Base-by-base conservation (phyloP, 2,113 vertebrate species). In the Pollimyrus isidori region DNA sequence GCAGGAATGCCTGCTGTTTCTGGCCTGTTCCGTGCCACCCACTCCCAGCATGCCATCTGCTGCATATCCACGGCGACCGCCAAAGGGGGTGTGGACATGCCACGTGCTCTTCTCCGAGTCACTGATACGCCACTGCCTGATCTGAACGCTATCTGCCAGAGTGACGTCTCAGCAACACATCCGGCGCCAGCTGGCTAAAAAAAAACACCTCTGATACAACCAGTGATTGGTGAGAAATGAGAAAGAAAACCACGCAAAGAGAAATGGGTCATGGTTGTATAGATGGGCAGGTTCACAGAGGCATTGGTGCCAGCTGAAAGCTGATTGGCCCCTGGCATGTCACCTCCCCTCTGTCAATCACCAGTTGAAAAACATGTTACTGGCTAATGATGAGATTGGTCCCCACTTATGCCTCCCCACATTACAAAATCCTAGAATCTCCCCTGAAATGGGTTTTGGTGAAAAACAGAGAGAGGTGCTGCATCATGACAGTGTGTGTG, bases 1-100 rank as follows among this genome's bases (percentile, higher is more conserved):
- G 80, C 62, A 80, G 76, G 89, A 89, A 53, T 83, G 86, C 88
- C 88, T 56, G 87, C 80, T 89, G 90, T 90, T 90, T 91, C 46
- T 21, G 89, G 52, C 87, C 90, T 87, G 62, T 88, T 73, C 91
- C 90, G 88, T 52, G 0, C 3, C 50, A 80, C 84, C 62, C 89
- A 7, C 85, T 89, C 49, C 56, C 69, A 90, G 89, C 45, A 58
- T 86, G 89, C 94, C 94, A 94, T 94, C 94, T 94, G 94, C 87
- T 88, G 69, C 21, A 87, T 90, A 88, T 90, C 91, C 90, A 35
- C 35, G 88, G 69, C 65, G 89, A 49, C n/a, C 30, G 62, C 48
- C 48, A 42, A 19, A 45, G 21, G 35, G 52, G 80, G 7, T 26
- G n/a, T 10, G 26, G 84, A 30, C 84, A 58, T 5, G 26, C 35